Percentiles rank a stretch among this genome's conserved stretches.
Evolutionary conservation across 2,888 invertebrate genomes (phyloP).

Genomic region (Drosophila kambysellisi): DNA sequence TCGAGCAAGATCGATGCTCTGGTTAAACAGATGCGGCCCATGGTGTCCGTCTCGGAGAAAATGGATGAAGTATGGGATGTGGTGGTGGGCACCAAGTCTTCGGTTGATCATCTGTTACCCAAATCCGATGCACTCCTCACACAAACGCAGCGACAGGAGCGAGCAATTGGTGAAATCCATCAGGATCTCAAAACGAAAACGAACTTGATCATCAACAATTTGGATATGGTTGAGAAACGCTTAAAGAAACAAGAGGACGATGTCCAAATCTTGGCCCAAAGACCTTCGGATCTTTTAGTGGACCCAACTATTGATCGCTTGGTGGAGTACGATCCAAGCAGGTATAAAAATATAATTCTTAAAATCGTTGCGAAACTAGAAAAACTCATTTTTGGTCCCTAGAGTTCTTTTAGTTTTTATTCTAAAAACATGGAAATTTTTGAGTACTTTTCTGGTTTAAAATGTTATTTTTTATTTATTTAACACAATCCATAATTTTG

Average conservation of each 20-base stretch:
- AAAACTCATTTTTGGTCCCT: neutral
- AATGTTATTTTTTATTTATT: neutral
- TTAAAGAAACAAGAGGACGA: slow-evolving; percentile 94
- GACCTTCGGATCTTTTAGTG: slow-evolving; percentile 90
- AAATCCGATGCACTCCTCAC: slow-evolving; percentile 94
- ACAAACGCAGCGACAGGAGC: slow-evolving; percentile 94
- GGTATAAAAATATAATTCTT: slow-evolving; percentile 84
- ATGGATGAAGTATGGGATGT: slow-evolving; percentile 97
- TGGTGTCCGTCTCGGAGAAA: slow-evolving; percentile 94
- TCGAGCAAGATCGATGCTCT: slow-evolving; percentile 92
- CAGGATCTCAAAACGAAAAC: slow-evolving; percentile 92
- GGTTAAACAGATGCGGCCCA: slow-evolving; percentile 93
- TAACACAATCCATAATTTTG: neutral
- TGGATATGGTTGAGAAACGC: slow-evolving; percentile 93
- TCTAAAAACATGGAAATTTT: neutral
- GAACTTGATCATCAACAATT: slow-evolving; percentile 94
- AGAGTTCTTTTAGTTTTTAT: too few species aligned
- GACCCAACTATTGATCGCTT: slow-evolving; percentile 92
- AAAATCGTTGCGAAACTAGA: neutral
- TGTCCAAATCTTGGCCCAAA: slow-evolving; percentile 91
- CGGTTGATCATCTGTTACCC: slow-evolving; percentile 93
- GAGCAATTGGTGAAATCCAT: slow-evolving; percentile 94
- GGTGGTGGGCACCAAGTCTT: slow-evolving; percentile 94
- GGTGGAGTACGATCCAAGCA: slow-evolving; percentile 91
- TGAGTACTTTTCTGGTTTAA: neutral